A percentile compares a stretch with the other conserved stretches of the same genome.
phyloP scores from a whole-genome alignment of 2,113 vertebrate genomes.

The Hiodon alosoides region DNA sequence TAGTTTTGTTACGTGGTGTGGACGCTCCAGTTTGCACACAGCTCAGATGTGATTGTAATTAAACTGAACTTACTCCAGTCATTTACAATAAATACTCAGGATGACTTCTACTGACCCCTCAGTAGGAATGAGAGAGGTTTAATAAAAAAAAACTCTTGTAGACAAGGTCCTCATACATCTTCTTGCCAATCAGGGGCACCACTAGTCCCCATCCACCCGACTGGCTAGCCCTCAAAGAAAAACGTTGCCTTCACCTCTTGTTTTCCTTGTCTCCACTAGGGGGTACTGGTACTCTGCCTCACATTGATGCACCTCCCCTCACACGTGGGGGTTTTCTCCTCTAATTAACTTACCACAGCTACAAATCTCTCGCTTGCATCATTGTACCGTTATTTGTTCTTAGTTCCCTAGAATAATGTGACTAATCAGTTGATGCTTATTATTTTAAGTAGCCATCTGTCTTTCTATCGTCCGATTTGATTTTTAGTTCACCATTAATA shows the following conservation, averaged over 20 bases:
- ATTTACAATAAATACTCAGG: too few relatives aligned
- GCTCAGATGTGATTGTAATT: too few relatives aligned
- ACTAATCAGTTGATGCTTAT: not conserved
- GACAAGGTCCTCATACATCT: too few relatives aligned
- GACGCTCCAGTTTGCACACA: too few relatives aligned
- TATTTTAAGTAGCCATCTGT: not conserved
- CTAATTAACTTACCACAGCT: not conserved
- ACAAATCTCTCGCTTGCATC: too few relatives aligned
- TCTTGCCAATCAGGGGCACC: not conserved
- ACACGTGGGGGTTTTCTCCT: not conserved
- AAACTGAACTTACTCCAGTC: too few relatives aligned
- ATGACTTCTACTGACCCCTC: too few relatives aligned
- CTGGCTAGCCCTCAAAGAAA: not conserved
- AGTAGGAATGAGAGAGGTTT: too few relatives aligned
- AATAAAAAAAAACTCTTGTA: too few relatives aligned
- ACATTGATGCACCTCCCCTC: not conserved
- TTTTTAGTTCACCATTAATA: slow-evolving; percentile 12
- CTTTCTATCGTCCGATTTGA: slow-evolving; percentile 10
- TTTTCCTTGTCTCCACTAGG: slow-evolving; percentile 39
- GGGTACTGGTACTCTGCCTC: slow-evolving; percentile 31
- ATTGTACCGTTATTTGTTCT: too few relatives aligned
- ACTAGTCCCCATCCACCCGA: not conserved
- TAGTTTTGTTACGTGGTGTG: too few relatives aligned
- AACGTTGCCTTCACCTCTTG: not conserved
- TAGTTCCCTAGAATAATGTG: not conserved